Evolutionary conservation across 2,888 invertebrate species (phyloP).

Genomic region (Cheiracanthium punctorium): DNA sequence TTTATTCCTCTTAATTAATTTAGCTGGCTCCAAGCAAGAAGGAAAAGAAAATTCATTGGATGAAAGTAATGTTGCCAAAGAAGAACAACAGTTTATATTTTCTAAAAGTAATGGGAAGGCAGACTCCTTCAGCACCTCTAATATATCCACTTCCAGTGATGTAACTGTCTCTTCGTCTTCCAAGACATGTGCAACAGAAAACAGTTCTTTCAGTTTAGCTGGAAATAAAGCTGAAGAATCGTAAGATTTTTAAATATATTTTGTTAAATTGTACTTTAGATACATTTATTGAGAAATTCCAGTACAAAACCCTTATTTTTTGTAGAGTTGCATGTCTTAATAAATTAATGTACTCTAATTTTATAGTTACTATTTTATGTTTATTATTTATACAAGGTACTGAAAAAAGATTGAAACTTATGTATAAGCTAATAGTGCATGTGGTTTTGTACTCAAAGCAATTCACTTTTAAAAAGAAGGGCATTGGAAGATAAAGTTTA

Average conservation of each 20-base stretch:
- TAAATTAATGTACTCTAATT: too few relatives aligned
- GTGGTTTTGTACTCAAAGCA: too few relatives aligned
- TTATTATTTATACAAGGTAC: too few relatives aligned
- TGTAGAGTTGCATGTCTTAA: too few relatives aligned
- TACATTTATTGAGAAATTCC: not conserved
- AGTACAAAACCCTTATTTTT: too few relatives aligned
- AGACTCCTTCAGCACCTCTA: slow-evolving; percentile 36
- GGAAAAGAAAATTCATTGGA: slow-evolving; percentile 63
- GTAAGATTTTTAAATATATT: slow-evolving; percentile 24
- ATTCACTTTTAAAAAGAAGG: too few relatives aligned
- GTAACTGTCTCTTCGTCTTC: slow-evolving; percentile 32
- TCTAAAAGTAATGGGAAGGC: slow-evolving; percentile 60
- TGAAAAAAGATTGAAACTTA: too few relatives aligned
- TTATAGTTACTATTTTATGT: too few relatives aligned
- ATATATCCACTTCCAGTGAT: slow-evolving; percentile 19
- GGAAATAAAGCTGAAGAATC: slow-evolving; percentile 44
- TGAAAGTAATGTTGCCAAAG: slow-evolving; percentile 56
- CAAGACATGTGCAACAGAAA: slow-evolving; percentile 25
- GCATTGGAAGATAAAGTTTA: too few relatives aligned
- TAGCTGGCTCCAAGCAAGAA: slow-evolving; percentile 64
- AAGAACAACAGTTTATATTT: slow-evolving; percentile 1
- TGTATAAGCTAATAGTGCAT: too few relatives aligned
- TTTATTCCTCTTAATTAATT: too few relatives aligned
- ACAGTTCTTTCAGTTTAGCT: slow-evolving; percentile 31
- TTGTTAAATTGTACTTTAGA: not conserved